Conservation (phyloP, 2,888 invertebrate genomes). For the Pristionchus japonicus region DNA sequence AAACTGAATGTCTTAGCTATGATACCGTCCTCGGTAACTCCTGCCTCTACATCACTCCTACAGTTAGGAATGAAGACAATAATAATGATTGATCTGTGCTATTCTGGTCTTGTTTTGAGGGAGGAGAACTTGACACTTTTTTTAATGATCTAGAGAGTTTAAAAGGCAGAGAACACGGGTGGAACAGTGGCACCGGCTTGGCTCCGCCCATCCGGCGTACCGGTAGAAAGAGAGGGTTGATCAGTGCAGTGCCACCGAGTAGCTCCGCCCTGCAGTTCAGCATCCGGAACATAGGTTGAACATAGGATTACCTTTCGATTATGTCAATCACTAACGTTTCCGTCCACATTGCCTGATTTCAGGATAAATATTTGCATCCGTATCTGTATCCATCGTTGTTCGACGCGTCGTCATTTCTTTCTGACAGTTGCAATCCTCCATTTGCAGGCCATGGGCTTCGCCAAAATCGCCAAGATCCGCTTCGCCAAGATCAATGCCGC, state of each 20-base stretch:
- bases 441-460: neutral
- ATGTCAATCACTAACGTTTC: too few species aligned
- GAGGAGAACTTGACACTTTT: too few species aligned
- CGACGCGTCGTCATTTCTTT: neutral
- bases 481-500: constrained; percentile 54
- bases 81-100: too few species aligned
- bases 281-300: too few species aligned
- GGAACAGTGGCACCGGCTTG: neutral
- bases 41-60: too few species aligned
- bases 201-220: neutral
- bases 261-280: neutral
- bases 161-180: neutral
- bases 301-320: too few species aligned
- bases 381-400: neutral
- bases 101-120: neutral
- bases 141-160: neutral
- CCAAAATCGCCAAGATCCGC: constrained; percentile 45
- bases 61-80: too few species aligned
- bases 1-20: too few species aligned
- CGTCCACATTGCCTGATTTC: too few species aligned
- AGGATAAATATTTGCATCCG: too few species aligned
- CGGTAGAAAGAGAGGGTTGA: neutral
- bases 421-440: neutral
- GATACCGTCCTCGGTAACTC: too few species aligned
- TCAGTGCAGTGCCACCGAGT: neutral